Evolutionary conservation across 1,140 invertebrate genomes (phyloP).

Genomic region (Oncopodura yosiiana): DNA sequence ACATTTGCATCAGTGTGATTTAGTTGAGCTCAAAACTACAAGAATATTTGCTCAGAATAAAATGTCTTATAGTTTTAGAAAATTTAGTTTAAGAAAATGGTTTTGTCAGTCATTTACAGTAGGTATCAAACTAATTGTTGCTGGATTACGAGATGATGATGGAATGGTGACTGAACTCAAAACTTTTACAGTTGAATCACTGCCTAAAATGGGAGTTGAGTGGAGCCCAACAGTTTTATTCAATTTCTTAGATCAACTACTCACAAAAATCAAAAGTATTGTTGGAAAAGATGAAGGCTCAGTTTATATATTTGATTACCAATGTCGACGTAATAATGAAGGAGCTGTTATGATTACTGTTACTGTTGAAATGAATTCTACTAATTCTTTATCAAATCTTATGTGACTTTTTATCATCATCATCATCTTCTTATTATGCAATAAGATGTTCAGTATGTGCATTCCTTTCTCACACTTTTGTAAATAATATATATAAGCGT

Average conservation of each 20-base stretch:
- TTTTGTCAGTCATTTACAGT: conserved; percentile 30
- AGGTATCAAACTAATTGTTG: conserved; percentile 21
- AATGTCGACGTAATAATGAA: conserved; percentile 7
- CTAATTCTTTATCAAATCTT: conserved; percentile 15
- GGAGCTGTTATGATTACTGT: neutral
- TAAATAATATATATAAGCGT: too few relatives aligned
- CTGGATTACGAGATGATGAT: conserved; percentile 32
- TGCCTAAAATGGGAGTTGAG: conserved; percentile 22
- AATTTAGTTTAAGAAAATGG: conserved; percentile 31
- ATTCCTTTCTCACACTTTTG: neutral
- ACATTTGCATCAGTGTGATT: conserved; percentile 6
- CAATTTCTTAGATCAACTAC: conserved; percentile 29
- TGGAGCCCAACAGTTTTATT: conserved; percentile 32
- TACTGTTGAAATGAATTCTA: conserved; percentile 16
- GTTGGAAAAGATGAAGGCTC: conserved; percentile 15
- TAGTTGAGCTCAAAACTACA: conserved; percentile 33
- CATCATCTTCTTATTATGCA: too few relatives aligned
- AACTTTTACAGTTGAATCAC: conserved; percentile 10
- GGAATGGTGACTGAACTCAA: conserved; percentile 25
- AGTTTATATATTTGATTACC: conserved; percentile 27
- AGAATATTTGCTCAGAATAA: conserved; percentile 14
- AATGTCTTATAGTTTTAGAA: conserved; percentile 28
- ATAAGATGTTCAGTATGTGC: neutral
- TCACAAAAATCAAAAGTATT: conserved; percentile 21
- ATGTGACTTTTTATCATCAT: conserved; percentile 1